Evolutionary conservation across 1,140 invertebrate species (phyloP).

Genomic region (Rhopalosiphum padi): DNA sequence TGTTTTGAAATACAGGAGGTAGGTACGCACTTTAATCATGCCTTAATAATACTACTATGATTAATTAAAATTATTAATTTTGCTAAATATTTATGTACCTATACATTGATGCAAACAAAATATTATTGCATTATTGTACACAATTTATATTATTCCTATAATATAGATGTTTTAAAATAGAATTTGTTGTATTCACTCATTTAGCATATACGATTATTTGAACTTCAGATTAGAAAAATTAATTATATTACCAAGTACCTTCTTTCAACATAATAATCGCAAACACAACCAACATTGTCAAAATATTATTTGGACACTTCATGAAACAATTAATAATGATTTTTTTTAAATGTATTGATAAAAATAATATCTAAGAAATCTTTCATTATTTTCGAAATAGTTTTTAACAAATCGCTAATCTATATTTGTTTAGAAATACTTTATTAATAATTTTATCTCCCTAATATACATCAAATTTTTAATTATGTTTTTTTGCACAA

Average conservation of each 20-base stretch:
- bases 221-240: neutral
- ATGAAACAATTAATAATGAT: neutral
- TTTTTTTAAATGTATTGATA: neutral
- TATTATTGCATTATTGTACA: too few relatives aligned
- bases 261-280: neutral
- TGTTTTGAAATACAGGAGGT: neutral
- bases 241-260: neutral
- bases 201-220: neutral
- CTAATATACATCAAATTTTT: neutral
- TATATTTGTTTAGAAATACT: neutral
- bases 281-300: neutral
- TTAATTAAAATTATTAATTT: too few relatives aligned
- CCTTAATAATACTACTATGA: neutral
- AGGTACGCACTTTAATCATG: neutral
- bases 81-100: too few relatives aligned
- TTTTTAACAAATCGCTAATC: neutral
- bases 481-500: too few relatives aligned
- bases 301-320: neutral
- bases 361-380: neutral
- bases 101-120: too few relatives aligned
- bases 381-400: neutral
- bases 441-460: neutral
- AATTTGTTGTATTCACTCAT: too few relatives aligned
- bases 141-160: too few relatives aligned
- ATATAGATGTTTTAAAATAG: too few relatives aligned